Percentiles rank a stretch among this genome's conserved stretches.
These are phyloP conservation scores for Gnatocerus cornutus DNA, from an alignment of 2,888 invertebrate species.

Conservation along the genomic window DNA sequence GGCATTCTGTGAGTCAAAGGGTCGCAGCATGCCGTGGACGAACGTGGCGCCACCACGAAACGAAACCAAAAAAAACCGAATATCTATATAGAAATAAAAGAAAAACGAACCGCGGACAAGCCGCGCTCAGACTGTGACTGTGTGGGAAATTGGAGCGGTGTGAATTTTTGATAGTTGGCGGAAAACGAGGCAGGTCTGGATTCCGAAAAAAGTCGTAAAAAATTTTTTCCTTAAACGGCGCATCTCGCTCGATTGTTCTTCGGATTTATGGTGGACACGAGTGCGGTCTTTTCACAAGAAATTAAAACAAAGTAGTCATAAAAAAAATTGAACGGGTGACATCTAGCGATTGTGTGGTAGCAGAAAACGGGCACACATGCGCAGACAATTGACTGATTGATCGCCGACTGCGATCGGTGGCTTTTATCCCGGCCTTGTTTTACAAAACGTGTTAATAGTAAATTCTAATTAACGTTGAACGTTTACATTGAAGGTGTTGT, in stretches of 20 bases:
- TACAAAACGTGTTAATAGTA: constrained; percentile 67
- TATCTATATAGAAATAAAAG: constrained; percentile 34
- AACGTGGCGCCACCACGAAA: constrained; percentile 66
- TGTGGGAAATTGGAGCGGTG: no score
- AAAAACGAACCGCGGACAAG: constrained; percentile 10
- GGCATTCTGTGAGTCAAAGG: constrained; percentile 58
- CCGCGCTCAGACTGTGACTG: background rate
- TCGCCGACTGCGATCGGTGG: constrained; percentile 56
- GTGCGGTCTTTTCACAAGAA: constrained; percentile 59
- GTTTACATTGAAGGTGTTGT: constrained; percentile 68
- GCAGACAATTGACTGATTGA: constrained; percentile 63
- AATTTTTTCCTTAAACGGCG: constrained; percentile 55
- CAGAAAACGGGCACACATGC: constrained; percentile 55
- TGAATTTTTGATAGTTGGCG: no score
- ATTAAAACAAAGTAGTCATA: constrained; percentile 61
- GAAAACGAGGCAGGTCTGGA: background rate
- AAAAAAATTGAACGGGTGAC: constrained; percentile 62
- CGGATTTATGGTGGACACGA: constrained; percentile 60
- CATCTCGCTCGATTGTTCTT: constrained; percentile 59
- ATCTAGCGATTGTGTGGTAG: constrained; percentile 62
- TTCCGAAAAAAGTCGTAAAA: constrained; percentile 12
- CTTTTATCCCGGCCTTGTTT: constrained; percentile 59
- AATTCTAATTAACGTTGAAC: constrained; percentile 68
- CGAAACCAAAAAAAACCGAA: constrained; percentile 28
- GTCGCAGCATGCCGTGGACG: constrained; percentile 65